Conservation (phyloP, 2,113 vertebrate species). For the Lanius collurio region DNA sequence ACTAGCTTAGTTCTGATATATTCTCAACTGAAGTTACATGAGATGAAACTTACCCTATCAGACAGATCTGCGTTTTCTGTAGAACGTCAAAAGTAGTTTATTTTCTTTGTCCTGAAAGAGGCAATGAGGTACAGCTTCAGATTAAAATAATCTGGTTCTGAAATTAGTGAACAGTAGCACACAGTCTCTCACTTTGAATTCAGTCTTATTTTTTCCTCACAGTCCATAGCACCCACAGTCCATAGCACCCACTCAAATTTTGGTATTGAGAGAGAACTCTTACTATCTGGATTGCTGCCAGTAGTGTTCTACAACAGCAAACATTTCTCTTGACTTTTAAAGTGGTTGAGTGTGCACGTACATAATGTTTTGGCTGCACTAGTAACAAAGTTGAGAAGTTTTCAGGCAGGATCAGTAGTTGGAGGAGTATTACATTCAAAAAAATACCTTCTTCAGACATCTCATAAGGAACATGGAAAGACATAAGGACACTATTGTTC, state of each 20-base stretch:
- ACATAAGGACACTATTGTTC: background rate
- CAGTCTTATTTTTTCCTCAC: background rate
- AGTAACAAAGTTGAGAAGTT: background rate
- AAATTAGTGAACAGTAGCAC: background rate
- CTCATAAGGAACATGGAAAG: background rate
- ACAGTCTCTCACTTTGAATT: background rate
- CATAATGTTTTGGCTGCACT: background rate
- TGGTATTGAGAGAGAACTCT: background rate
- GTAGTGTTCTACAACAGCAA: background rate
- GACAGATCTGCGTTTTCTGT: background rate
- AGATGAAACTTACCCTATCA: background rate
- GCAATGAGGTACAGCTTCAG: background rate
- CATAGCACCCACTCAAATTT: background rate
- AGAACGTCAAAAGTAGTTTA: background rate
- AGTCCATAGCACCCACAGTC: background rate
- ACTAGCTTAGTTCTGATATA: background rate
- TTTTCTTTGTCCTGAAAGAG: conserved; percentile 23
- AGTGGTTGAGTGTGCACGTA: background rate
- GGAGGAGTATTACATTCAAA: background rate
- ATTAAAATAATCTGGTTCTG: background rate
- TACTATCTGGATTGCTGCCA: background rate
- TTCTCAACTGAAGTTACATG: background rate
- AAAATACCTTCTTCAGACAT: background rate
- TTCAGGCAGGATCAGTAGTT: background rate
- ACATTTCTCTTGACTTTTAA: background rate